phyloP scores from a whole-genome alignment of 2,888 invertebrate genomes.

The Pseudococcus viburni region DNA sequence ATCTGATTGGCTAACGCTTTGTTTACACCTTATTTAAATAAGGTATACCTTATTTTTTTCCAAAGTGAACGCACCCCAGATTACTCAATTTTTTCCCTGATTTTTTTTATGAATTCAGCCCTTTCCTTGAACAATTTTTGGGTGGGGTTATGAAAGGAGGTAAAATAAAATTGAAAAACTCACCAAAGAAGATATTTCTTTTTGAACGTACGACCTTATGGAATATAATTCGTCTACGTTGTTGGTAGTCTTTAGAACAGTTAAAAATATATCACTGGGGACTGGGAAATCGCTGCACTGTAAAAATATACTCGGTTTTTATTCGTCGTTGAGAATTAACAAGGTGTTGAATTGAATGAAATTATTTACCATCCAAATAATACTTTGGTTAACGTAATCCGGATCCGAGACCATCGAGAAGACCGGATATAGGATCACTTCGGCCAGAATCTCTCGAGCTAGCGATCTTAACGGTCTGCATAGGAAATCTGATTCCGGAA shows the following conservation, averaged over 20 bases:
- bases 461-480: slow-evolving; percentile 86
- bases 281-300: slow-evolving; percentile 85
- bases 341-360: neutral
- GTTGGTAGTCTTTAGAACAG: slow-evolving; percentile 84
- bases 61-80: too few species aligned
- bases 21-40: too few species aligned
- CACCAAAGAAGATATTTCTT: slow-evolving; percentile 84
- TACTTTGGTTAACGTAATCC: slow-evolving; percentile 91
- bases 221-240: slow-evolving; percentile 87
- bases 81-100: too few species aligned
- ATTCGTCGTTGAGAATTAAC: neutral
- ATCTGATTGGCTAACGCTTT: too few species aligned
- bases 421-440: slow-evolving; percentile 80
- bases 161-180: slow-evolving; percentile 68
- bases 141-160: too few species aligned
- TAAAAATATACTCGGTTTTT: slow-evolving; percentile 70
- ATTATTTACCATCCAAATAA: slow-evolving; percentile 86
- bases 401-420: slow-evolving; percentile 86
- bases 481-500: slow-evolving; percentile 88
- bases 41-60: too few species aligned
- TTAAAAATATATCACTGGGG: slow-evolving; percentile 88
- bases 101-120: too few species aligned
- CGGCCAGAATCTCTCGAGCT: slow-evolving; percentile 82
- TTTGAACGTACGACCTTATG: slow-evolving; percentile 82
- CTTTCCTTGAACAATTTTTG: too few species aligned